Conservation (phyloP, 2,888 invertebrate genomes). For the Euspilapteryx auroguttella region DNA sequence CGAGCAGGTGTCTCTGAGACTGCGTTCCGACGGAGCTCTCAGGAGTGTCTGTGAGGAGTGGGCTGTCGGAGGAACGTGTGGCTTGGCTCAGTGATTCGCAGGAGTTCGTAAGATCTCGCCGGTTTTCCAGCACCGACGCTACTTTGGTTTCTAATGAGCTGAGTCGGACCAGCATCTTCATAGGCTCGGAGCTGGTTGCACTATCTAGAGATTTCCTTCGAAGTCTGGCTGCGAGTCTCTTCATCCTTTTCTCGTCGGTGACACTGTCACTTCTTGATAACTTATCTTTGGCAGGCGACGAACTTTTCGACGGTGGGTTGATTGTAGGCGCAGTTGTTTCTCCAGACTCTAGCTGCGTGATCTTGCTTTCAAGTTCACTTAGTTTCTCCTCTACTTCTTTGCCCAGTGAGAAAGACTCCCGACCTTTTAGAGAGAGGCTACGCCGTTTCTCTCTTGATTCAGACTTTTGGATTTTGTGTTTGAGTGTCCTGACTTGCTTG, state of each 20-base stretch:
- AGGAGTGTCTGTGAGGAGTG: constrained; percentile 22
- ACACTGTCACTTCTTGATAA: constrained; percentile 46
- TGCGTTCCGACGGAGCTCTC: constrained; percentile 43
- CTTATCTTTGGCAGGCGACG: constrained; percentile 58
- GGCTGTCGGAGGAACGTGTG: constrained; percentile 35
- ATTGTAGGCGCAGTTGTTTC: constrained; percentile 41
- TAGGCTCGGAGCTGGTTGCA: constrained; percentile 75
- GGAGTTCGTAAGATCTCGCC: constrained; percentile 51
- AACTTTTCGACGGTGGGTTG: constrained; percentile 53
- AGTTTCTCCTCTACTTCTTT: constrained; percentile 86
- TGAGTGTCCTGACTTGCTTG: constrained; percentile 76
- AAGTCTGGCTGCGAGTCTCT: constrained; percentile 57
- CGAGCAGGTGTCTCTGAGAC: constrained; percentile 55
- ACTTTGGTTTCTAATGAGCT: constrained; percentile 79
- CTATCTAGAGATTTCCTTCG: constrained; percentile 79
- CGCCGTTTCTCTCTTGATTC: constrained; percentile 79
- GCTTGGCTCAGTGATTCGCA: constrained; percentile 58
- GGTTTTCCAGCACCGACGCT: constrained; percentile 57
- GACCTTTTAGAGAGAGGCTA: constrained; percentile 80
- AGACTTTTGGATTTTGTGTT: constrained; percentile 77
- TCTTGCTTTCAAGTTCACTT: constrained; percentile 77
- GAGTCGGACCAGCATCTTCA: constrained; percentile 77
- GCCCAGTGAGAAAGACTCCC: constrained; percentile 77
- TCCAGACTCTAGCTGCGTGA: constrained; percentile 65
- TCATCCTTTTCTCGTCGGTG: constrained; percentile 50